A percentile compares a stretch with the other conserved stretches of the same genome.
Evolutionary conservation across 92 coral and sea anemone species (phyloP).

Genomic region (Muricea muricata): DNA sequence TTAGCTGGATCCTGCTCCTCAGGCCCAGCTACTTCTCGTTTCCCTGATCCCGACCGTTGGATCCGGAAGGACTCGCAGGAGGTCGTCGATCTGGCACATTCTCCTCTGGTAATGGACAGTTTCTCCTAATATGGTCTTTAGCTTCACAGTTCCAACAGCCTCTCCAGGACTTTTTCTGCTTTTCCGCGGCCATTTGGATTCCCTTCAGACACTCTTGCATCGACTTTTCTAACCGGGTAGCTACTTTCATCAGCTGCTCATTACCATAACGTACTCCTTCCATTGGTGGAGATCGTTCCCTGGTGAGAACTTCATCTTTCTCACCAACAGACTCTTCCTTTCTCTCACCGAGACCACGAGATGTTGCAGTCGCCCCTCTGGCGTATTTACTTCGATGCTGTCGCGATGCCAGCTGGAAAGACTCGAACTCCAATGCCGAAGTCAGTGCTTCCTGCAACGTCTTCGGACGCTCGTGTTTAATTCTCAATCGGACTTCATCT

Average conservation of each 20-base stretch:
- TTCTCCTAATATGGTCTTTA: slow-evolving; percentile 4
- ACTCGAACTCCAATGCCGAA: no score
- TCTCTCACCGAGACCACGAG: neutral
- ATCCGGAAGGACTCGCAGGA: no score
- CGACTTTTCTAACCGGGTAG: no score
- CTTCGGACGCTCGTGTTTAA: slow-evolving; percentile 58
- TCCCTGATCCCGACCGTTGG: no score
- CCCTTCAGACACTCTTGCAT: no score
- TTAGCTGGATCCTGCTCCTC: slow-evolving; percentile 51
- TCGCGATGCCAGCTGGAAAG: slow-evolving; percentile 51
- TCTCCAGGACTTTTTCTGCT: no score
- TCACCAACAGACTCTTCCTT: no score
- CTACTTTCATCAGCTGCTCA: no score
- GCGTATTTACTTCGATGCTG: slow-evolving; percentile 2
- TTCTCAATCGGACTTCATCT: no score
- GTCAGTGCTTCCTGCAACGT: slow-evolving; percentile 59
- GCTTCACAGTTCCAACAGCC: neutral
- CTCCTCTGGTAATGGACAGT: neutral
- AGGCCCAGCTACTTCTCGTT: slow-evolving; percentile 40
- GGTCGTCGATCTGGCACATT: neutral
- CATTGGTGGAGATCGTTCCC: neutral
- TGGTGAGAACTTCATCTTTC: no score
- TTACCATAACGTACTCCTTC: neutral
- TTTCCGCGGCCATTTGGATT: no score
- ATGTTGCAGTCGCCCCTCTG: no score